Base-by-base conservation (phyloP, 2,113 vertebrate genomes). In the Saiga tatarica region DNA sequence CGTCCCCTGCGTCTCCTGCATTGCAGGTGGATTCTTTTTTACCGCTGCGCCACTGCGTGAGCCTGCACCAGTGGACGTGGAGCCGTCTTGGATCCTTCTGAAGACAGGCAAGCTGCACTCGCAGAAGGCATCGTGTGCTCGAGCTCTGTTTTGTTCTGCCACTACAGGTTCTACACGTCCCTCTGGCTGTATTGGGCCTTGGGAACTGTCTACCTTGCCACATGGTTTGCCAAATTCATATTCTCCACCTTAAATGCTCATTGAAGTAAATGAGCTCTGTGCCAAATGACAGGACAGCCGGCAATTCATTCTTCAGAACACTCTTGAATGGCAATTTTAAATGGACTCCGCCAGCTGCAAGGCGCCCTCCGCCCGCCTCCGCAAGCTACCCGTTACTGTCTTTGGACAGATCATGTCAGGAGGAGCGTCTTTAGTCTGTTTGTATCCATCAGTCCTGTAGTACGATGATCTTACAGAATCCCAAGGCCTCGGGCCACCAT, bases 281-380 rank as follows among this genome's bases (percentile, higher is more conserved):
- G 33, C 83, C 50, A 71, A 47, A 39, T 12, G 12, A 82, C 28
- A 95, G 19, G 36, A 47, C 39, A 50, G 71, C 90, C 79, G 42
- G 52, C 42, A 30, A 53, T 93, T 59, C 19, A 55, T 74, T 95
- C 78, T 74, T 71, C 39, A 71, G 62, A 8, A 14, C 42, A 15
- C 78, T 71, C 83, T 57, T 39, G 91, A 95, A 39, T 47, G 52
- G 50, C 67, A 36, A 19, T 97, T 97, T 81, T 23, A 89, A 98
- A 95, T 25, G 1, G 45, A 74, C 13, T 74, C n/a, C 36, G 23
- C n/a, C 13, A 74, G 67, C 67, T 12, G 10, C n/a, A 23, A 39
- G n/a, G 10, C 0, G 2, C 67, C 36, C n/a, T 74, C n/a, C 1
- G 1, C 67, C 19, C n/a, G 5, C n/a, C 9, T 2, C 19, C n/a